A percentile compares a stretch with the other conserved stretches of the same genome.
Conservation (phyloP, 1,140 invertebrate species). For the Scaptomyza graminum region DNA sequence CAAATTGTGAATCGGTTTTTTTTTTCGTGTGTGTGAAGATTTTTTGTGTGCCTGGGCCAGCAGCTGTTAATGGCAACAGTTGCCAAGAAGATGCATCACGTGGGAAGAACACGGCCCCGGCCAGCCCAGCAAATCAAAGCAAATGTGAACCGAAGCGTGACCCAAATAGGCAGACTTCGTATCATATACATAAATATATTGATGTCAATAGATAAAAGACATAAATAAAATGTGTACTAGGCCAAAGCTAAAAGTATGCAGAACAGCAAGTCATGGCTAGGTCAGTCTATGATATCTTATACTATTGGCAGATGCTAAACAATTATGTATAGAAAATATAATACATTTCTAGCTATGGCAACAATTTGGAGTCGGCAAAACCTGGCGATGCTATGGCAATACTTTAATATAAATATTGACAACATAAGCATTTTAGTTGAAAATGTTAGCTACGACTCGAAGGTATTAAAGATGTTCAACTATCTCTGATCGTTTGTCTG, state of each 20-base stretch:
- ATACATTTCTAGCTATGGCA: too few relatives aligned
- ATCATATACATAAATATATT: conserved; percentile 32
- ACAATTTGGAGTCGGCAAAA: too few relatives aligned
- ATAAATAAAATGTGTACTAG: neutral
- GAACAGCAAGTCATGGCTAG: too few relatives aligned
- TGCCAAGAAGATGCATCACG: conserved; percentile 54
- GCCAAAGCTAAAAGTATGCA: too few relatives aligned
- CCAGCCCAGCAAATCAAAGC: neutral
- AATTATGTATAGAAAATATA: too few relatives aligned
- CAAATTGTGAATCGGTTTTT: conserved; percentile 27
- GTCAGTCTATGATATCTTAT: neutral
- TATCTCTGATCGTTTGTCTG: too few relatives aligned
- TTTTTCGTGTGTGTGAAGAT: conserved; percentile 31
- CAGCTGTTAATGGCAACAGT: conserved; percentile 81
- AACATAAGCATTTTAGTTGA: too few relatives aligned
- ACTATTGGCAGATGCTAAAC: too few relatives aligned
- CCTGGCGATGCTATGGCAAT: too few relatives aligned
- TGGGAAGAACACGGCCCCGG: conserved; percentile 27
- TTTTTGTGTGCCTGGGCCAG: conserved; percentile 35
- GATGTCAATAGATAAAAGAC: neutral
- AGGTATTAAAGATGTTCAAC: too few relatives aligned
- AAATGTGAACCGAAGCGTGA: neutral
- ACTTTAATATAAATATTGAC: too few relatives aligned
- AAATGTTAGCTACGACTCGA: too few relatives aligned
- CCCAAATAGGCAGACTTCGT: conserved; percentile 16